Evolutionary conservation across 2,797 vertebrate species (phyloP).

Genomic region (Tenualosa thibaudeaui): DNA sequence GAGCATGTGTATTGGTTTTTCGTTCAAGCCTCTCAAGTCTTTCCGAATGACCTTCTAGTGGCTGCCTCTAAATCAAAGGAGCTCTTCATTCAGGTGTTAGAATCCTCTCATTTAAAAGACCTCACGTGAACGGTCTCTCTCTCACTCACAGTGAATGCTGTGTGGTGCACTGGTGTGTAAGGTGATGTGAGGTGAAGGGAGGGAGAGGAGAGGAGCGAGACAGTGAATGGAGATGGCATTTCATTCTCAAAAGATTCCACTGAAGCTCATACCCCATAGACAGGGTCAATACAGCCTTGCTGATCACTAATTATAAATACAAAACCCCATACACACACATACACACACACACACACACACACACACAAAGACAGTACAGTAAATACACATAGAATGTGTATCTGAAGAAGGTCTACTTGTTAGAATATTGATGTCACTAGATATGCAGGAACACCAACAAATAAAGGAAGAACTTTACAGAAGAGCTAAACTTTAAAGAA

Average conservation of each 20-base stretch:
- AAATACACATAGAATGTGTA: too few relatives aligned
- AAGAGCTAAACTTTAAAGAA: background rate
- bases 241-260: constrained; percentile 36
- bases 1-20: background rate
- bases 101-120: background rate
- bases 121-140: background rate
- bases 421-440: too few relatives aligned
- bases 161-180: background rate
- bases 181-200: background rate
- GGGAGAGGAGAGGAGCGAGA: constrained; percentile 27
- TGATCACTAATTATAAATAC: background rate
- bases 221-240: constrained; percentile 58
- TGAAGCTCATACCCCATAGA: background rate
- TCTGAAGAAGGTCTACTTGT: too few relatives aligned
- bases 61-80: background rate
- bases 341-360: too few relatives aligned
- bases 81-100: background rate
- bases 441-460: background rate
- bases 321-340: too few relatives aligned
- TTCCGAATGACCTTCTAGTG: background rate
- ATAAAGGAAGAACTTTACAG: background rate
- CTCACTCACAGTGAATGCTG: background rate
- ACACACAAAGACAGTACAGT: background rate
- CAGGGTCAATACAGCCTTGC: constrained; percentile 43
- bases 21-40: background rate